Evolutionary conservation across 1,140 invertebrate genomes (phyloP), one percentile per base, ranked within the genome.

Genomic region (Aphidius gifuensis): DNA sequence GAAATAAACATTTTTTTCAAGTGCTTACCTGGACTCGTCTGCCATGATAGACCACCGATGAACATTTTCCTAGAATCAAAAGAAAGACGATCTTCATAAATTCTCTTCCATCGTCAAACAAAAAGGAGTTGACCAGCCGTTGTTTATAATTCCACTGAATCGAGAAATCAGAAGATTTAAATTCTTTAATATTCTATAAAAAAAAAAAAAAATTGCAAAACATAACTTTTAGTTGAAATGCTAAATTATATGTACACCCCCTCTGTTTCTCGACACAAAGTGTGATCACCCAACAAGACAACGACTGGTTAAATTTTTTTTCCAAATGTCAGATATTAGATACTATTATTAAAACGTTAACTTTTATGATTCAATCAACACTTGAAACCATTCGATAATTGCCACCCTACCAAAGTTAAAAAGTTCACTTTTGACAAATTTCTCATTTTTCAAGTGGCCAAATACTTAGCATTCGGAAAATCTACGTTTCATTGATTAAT

Each of bases 1-100:
- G 16, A 16, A 32, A 32, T 32, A 32, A 32, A 32, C 4, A 32
- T 32, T 32, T 32, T 32, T 32, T 32, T 32, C 23, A 4, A 32
- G 23, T 65, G 59, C 90, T 89, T 88, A 97, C 94, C 96, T 90
- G 96, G 94, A 88, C 95, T 97, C 75, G 97, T 99, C 86, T 98
- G 96, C 95, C 96, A 98, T 85, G 94, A 97, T 73, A 99, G 89
- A 73, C 97, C 97, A 77, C 97, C 97, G 85, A 99, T 96, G 88
- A 99, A 99, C 96, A 99, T 98, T 93, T 99, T 99, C 85, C 95
- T 97, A 87, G 77, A 55, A 58, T 48, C 5, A 56, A 84, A 75
- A 76, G 70, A 73, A 74, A 70, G 72, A 70, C 73, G 62, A 76
- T 46, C 40, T 49, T 48, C 7, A 21, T 23, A 16, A 16, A 32